phyloP scores from a whole-genome alignment of 2,888 invertebrate species.

The Catocala nupta region DNA sequence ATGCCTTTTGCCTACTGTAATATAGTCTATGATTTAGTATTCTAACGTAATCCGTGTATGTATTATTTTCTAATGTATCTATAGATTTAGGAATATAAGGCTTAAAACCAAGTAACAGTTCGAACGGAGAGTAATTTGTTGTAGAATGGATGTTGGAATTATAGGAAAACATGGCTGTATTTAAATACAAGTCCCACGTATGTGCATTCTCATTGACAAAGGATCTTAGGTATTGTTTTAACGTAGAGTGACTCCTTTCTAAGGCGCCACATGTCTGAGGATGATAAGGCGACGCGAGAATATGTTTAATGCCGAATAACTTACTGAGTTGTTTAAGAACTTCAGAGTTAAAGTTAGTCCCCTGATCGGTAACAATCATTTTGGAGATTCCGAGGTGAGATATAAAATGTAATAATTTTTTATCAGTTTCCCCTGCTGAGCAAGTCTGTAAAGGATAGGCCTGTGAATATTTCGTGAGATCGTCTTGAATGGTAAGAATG shows the following conservation, averaged over 20 bases:
- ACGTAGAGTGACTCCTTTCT: conserved; percentile 18
- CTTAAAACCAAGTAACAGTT: conserved; percentile 13
- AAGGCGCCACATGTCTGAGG: conserved; percentile 19
- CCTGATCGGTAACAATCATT: conserved; percentile 12
- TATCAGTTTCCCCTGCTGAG: conserved; percentile 12
- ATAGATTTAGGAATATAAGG: not conserved
- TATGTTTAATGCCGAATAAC: conserved; percentile 14
- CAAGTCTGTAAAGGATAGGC: conserved; percentile 12
- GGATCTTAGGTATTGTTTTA: conserved; percentile 13
- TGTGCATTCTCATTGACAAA: conserved; percentile 10
- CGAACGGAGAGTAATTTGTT: conserved; percentile 7
- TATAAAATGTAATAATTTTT: conserved; percentile 16
- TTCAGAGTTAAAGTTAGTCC: conserved; percentile 8
- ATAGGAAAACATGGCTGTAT: conserved; percentile 11
- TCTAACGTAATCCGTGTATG: too few relatives aligned
- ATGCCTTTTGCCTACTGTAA: too few relatives aligned
- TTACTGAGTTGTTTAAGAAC: conserved; percentile 8
- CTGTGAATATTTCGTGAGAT: conserved; percentile 14
- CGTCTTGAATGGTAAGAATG: conserved; percentile 17
- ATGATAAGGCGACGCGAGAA: conserved; percentile 9
- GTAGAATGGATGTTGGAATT: conserved; percentile 9
- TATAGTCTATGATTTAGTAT: too few relatives aligned
- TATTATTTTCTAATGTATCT: too few relatives aligned
- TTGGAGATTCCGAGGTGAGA: conserved; percentile 9
- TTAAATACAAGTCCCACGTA: conserved; percentile 8